phyloP scores from a whole-genome alignment of 1,140 invertebrate genomes.

The Brachionus rotundiformis region DNA sequence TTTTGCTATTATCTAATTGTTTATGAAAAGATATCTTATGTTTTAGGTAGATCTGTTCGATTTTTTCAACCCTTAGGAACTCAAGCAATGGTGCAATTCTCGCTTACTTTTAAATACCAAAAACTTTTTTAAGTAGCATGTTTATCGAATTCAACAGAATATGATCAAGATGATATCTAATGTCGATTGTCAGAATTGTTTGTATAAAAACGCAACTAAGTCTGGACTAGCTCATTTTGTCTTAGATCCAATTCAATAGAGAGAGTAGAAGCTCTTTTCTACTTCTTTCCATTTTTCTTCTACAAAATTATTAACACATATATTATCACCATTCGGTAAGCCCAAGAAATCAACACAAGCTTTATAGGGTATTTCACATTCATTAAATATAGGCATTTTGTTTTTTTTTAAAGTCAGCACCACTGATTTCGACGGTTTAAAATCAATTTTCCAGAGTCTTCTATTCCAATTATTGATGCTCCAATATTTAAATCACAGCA shows the following conservation, averaged over 20 bases:
- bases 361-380: neutral
- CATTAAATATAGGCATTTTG: neutral
- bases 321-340: neutral
- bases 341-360: neutral
- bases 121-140: neutral
- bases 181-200: constrained; percentile 6
- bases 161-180: neutral
- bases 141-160: neutral
- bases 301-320: neutral
- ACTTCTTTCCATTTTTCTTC: neutral
- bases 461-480: neutral
- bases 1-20: too few species aligned
- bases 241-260: neutral
- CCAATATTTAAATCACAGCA: neutral
- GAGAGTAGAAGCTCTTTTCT: neutral
- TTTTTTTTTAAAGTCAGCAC: neutral
- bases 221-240: neutral
- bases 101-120: neutral
- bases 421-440: neutral
- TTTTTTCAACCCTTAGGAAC: too few species aligned
- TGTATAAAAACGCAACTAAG: neutral
- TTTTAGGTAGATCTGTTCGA: too few species aligned
- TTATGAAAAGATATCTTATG: too few species aligned
- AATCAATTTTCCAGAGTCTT: neutral
- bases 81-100: neutral